phyloP scores from a whole-genome alignment of 2,113 vertebrate genomes.

The Leptobrachium leishanense region DNA sequence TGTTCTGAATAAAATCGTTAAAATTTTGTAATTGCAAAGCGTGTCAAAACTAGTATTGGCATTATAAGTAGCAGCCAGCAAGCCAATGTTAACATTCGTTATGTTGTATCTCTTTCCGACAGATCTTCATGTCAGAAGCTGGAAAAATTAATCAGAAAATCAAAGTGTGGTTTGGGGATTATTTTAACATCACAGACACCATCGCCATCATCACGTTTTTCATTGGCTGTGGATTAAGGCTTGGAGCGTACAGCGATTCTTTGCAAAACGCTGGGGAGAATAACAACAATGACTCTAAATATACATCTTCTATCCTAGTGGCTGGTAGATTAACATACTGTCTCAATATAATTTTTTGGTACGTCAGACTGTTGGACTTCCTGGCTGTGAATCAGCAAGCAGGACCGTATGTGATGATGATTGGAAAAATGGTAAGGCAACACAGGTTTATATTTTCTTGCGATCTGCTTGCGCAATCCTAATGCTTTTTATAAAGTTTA shows the following conservation, averaged over 20 bases:
- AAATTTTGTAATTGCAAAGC: too few relatives aligned
- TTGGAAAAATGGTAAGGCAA: slow-evolving; percentile 94
- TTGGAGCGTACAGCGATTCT: slow-evolving; percentile 74
- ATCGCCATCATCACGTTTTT: slow-evolving; percentile 92
- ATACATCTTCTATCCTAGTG: slow-evolving; percentile 61
- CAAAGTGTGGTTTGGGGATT: slow-evolving; percentile 97
- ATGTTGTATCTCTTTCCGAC: slow-evolving; percentile 30
- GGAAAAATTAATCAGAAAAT: slow-evolving; percentile 96
- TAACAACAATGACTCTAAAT: slow-evolving; percentile 39
- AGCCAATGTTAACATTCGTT: too few relatives aligned
- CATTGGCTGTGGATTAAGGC: slow-evolving; percentile 89
- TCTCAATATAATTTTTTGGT: slow-evolving; percentile 99
- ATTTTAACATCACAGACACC: slow-evolving; percentile 94
- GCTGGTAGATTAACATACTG: slow-evolving; percentile 91
- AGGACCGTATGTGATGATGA: slow-evolving; percentile 99
- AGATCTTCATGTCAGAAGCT: slow-evolving; percentile 99
- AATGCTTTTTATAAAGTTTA: too few relatives aligned
- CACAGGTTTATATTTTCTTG: too few relatives aligned
- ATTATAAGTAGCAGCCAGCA: too few relatives aligned
- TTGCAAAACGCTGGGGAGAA: slow-evolving; percentile 60
- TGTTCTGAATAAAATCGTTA: too few relatives aligned
- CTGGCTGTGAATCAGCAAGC: slow-evolving; percentile 97
- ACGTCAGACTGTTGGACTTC: slow-evolving; percentile 94
- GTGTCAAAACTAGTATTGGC: too few relatives aligned
- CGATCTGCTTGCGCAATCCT: too few relatives aligned